phyloP scores from a whole-genome alignment of 2,888 invertebrate species.

The Drosophila robusta region DNA sequence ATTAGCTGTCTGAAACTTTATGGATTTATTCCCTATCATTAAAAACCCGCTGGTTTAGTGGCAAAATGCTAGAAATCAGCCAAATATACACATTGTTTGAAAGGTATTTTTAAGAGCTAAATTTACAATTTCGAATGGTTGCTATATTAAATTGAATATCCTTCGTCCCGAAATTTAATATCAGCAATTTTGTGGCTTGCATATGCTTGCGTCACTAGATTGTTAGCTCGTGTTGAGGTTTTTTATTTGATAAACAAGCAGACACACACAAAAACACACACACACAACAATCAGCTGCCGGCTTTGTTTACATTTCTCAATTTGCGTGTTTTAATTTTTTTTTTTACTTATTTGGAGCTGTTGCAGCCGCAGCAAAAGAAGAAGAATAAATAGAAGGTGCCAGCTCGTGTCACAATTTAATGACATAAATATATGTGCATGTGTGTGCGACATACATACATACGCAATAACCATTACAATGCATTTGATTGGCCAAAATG shows the following conservation, averaged over 20 bases:
- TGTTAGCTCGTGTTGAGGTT: no score
- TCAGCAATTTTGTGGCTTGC: no score
- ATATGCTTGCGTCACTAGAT: no score
- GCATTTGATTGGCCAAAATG: not conserved
- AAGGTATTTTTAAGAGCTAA: no score
- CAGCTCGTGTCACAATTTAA: slow-evolving; percentile 23
- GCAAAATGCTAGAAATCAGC: no score
- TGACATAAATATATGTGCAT: slow-evolving; percentile 11
- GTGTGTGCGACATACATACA: not conserved
- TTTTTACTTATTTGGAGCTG: not conserved
- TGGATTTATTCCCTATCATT: no score
- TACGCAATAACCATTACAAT: slow-evolving; percentile 4
- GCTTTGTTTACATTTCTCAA: slow-evolving; percentile 32
- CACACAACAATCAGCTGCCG: slow-evolving; percentile 8
- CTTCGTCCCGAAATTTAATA: no score
- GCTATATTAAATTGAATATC: no score
- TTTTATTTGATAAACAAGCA: not conserved
- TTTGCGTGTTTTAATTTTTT: slow-evolving; percentile 5
- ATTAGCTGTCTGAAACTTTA: no score
- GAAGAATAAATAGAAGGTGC: slow-evolving; percentile 4
- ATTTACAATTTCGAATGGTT: no score
- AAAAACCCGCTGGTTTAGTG: no score
- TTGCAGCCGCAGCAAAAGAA: slow-evolving; percentile 5
- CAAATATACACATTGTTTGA: no score
- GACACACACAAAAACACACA: not conserved